Percentiles rank a stretch among this genome's conserved stretches.
Evolutionary conservation across 2,888 invertebrate genomes (phyloP).

Genomic region (Tricholauxania praeusta): DNA sequence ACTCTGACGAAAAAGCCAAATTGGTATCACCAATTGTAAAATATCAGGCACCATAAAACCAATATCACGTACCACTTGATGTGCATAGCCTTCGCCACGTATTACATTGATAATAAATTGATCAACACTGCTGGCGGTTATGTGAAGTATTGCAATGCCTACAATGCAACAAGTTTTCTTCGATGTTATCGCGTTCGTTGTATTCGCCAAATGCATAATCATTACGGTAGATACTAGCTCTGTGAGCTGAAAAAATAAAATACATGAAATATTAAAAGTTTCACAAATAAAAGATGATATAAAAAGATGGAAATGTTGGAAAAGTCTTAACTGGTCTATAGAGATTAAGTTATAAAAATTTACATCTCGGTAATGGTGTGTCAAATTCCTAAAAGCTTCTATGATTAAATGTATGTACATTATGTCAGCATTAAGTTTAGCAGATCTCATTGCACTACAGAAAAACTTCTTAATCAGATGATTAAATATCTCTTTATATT

Average conservation of each 20-base stretch:
- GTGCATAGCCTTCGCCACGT: constrained; percentile 74
- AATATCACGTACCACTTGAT: constrained; percentile 77
- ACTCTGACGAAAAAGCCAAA: constrained; percentile 68
- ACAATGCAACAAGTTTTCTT: constrained; percentile 72
- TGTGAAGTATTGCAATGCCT: constrained; percentile 73
- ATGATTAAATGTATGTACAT: too few species aligned
- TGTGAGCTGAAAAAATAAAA: constrained; percentile 67
- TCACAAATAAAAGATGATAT: too few species aligned
- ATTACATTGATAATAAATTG: constrained; percentile 76
- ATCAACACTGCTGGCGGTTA: constrained; percentile 74
- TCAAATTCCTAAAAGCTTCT: too few species aligned
- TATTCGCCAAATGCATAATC: constrained; percentile 72
- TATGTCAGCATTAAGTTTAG: too few species aligned
- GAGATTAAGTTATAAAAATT: too few species aligned
- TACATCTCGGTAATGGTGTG: too few species aligned
- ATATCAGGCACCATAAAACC: constrained; percentile 78
- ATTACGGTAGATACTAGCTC: constrained; percentile 74
- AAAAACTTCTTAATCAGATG: too few species aligned
- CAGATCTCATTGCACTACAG: too few species aligned
- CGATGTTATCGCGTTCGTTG: constrained; percentile 70
- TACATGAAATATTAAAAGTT: too few species aligned
- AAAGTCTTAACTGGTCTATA: too few species aligned
- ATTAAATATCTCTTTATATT: too few species aligned
- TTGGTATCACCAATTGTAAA: constrained; percentile 73
- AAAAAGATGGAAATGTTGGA: too few species aligned